These are phyloP conservation scores for Lindbergichthys nudifrons DNA, from an alignment of 2,797 vertebrate genomes.

Conservation along the genomic window DNA sequence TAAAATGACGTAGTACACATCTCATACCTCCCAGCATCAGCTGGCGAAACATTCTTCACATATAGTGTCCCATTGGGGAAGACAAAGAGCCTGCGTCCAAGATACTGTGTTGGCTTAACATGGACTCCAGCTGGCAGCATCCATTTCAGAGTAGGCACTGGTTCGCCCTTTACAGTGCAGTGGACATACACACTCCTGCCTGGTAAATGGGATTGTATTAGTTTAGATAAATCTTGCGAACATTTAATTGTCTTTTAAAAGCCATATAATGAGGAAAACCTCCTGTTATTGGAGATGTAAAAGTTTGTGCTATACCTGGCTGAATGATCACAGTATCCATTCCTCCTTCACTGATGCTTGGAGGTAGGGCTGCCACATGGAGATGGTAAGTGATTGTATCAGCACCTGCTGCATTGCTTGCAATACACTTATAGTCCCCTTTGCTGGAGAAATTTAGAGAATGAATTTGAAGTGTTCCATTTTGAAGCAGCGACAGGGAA, in stretches of 20 bases:
- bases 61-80: conserved; percentile 87
- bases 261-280: not conserved
- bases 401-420: conserved; percentile 87
- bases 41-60: conserved; percentile 73
- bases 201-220: conserved; percentile 43
- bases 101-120: conserved; percentile 84
- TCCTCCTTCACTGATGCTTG: conserved; percentile 78
- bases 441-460: conserved; percentile 83
- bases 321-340: conserved; percentile 74
- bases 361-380: conserved; percentile 84
- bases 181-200: conserved; percentile 80
- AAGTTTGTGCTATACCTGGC: conserved; percentile 63
- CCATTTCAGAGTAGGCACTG: conserved; percentile 83
- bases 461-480: conserved; percentile 84
- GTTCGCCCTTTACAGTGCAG: conserved; percentile 85
- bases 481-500: conserved; percentile 75
- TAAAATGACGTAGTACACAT: not conserved
- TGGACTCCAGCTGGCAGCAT: conserved; percentile 76
- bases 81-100: conserved; percentile 82
- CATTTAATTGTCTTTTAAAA: not conserved
- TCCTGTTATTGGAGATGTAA: not conserved
- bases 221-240: conserved; percentile 4
- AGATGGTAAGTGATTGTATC: conserved; percentile 86
- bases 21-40: conserved; percentile 80
- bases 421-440: conserved; percentile 88